Conservation (phyloP, 1,140 invertebrate genomes). For the Caenorhabditis elegans region WBcel235 BX284606.5:12994501-12995000, state of each 20-base stretch:
- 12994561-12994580: not conserved
- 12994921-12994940: constrained; percentile 64
- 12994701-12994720: constrained; percentile 93
- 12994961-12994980: too few relatives aligned
- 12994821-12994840: constrained; percentile 84
- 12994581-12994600: constrained; percentile 73
- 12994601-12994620: constrained; percentile 90
- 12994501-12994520: not conserved
- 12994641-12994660: constrained; percentile 80
- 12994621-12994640: constrained; percentile 86
- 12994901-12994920: constrained; percentile 72
- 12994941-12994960: too few relatives aligned
- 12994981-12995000: too few relatives aligned
- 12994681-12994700: constrained; percentile 88
- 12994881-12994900: constrained; percentile 90
- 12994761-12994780: constrained; percentile 94
- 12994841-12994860: constrained; percentile 89
- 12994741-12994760: constrained; percentile 83
- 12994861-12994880: constrained; percentile 81
- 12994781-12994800: constrained; percentile 71
- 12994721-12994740: constrained; percentile 85
- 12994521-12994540: not conserved
- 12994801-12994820: not conserved
- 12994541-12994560: not conserved
- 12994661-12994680: constrained; percentile 85